A percentile compares a stretch with the other conserved stretches of the same genome.
Evolutionary conservation across 2,797 vertebrate genomes (phyloP).

Genomic region (Poliocrania exsul): DNA sequence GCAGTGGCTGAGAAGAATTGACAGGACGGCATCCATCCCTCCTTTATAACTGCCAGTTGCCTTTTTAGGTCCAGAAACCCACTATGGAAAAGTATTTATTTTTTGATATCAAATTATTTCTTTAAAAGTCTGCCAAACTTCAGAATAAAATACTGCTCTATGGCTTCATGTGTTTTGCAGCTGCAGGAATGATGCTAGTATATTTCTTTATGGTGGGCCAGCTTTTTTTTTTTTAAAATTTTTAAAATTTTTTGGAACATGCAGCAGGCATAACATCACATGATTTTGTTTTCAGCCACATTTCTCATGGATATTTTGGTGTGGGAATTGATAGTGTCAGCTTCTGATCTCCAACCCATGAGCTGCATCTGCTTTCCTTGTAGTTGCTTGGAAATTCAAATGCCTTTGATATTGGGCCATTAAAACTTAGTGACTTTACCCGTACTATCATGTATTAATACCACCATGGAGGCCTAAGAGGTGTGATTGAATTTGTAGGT

Average conservation of each 20-base stretch:
- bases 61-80: neutral
- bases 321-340: neutral
- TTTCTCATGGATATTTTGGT: neutral
- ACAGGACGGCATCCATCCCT: neutral
- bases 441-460: neutral
- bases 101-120: neutral
- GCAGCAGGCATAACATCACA: neutral
- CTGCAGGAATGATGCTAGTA: neutral
- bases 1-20: neutral
- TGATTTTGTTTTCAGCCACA: constrained; percentile 34
- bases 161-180: constrained; percentile 36
- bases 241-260: neutral
- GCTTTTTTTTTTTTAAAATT: neutral
- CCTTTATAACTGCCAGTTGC: neutral
- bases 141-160: neutral
- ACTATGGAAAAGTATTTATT: neutral
- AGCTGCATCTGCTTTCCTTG: constrained; percentile 20
- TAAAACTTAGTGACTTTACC: neutral
- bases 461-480: neutral
- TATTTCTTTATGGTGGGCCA: neutral
- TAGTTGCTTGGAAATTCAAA: constrained; percentile 28
- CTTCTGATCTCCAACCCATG: neutral
- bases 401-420: neutral
- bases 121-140: constrained; percentile 31
- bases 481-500: neutral